Evolutionary conservation across 2,888 invertebrate species (phyloP), one percentile per base, ranked within the genome.

Genomic region (Lasioglossum zephyrum): DNA sequence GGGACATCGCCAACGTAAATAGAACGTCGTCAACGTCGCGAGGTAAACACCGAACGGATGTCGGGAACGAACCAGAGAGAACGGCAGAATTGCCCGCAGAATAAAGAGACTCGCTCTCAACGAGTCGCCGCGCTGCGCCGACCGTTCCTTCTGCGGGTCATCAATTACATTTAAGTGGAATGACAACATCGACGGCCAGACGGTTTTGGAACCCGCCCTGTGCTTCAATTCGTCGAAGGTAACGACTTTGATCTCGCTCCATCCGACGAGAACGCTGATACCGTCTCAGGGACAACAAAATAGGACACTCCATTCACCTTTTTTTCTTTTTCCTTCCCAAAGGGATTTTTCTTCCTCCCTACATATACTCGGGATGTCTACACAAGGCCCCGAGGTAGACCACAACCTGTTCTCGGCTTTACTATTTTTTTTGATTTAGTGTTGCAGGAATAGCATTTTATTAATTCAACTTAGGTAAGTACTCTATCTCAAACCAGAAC

Each of bases 1-100:
- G 76, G 39, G 53, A 78, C 77, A 53, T 31, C 44, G 66, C 9
- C 63, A 74, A 79, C 86, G 82, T 63, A 87, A 85, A 86, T 86
- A 86, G 82, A 85, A 81, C 81, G 36, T n/a, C 60, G 63, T 63
- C 63, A 18, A 63, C 60, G 63, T 70, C 26, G 77, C 84, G 47
- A 76, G 77, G 79, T 82, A 86, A 85, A 82, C 81, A 79, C 41
- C 31, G 44, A 76, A 69, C 72, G 78, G 70, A 75, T 78, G 73
- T 72, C 39, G 66, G 69, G 16, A 11, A 74, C 36, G 60, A 47
- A 22, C 44, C n/a, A 9, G 66, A 49, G 53, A 63, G 47, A 73
- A 74, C 66, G 53, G 44, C n/a, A 60, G 80, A 84, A 74, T 8
- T 18, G 11, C 39, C 6, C 47, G 80, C 8, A 22, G 69, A 53